Base-by-base conservation (phyloP, 2,797 vertebrate genomes). In the Peromyscus melanophrys region DNA sequence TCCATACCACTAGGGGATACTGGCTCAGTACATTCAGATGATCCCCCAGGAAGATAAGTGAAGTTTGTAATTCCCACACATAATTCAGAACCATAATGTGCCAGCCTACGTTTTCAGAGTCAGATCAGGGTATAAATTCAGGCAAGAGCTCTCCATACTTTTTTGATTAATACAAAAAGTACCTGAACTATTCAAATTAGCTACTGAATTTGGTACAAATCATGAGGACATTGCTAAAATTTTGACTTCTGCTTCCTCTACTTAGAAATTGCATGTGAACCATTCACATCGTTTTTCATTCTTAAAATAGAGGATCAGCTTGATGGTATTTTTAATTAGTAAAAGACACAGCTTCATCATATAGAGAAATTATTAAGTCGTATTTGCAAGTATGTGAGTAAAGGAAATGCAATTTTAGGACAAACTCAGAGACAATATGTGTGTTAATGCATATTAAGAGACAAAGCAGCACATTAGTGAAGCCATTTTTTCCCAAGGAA, bases 111-210 rank as follows among this genome's bases (percentile, higher is more conserved):
- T 80, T 77, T 83, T 65, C 23, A 55, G 43, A 55, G 49, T 81
- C n/a, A 89, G 34, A 52, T 78, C 8, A 83, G 46, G 16, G 27
- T 37, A 57, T 40, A 92, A 97, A 92, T 96, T 94, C 23, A 52
- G 37, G 40, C 17, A 82, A 92, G 73, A 92, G 43, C 23, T 43
- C 31, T 93, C 77, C 49, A 75, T 83, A 63, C 69, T 80, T 69
- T 76, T 81, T 52, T 57, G 37, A 46, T 81, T 92, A 87, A 84
- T 61, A 92, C 13, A 78, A 69, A 91, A 92, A 65, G 11, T 81
- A 17, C 16, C 23, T 67, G 12, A 95, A 67, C 5, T 37, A n/a
- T 86, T 90, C 49, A 92, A 19, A 78, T 90, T 94, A 92, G 10
- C 31, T 89, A 55, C 46, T 25, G 81, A 63, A 12, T 37, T 96